Conservation (phyloP, 2,797 vertebrate species). For the Malacoctenus gilli region DNA sequence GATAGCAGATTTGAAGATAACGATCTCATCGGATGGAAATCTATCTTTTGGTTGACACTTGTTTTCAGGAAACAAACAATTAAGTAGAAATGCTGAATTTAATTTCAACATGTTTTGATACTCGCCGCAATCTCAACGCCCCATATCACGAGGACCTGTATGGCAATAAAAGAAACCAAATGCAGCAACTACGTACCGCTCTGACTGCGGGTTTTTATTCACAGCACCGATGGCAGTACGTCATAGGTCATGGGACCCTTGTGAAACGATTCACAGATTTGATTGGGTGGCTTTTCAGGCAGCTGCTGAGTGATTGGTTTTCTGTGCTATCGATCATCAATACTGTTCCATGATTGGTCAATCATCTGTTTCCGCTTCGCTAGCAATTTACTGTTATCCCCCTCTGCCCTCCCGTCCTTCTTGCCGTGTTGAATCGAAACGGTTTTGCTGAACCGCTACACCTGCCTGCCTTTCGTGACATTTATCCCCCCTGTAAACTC, state of each 20-base stretch:
- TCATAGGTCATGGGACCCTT: constrained; percentile 64
- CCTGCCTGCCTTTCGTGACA: constrained; percentile 22
- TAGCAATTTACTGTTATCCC: neutral
- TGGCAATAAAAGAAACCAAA: neutral
- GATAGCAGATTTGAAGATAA: neutral
- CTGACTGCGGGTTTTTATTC: constrained; percentile 41
- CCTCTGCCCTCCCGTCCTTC: constrained; percentile 26
- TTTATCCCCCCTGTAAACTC: neutral
- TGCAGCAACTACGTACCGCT: neutral
- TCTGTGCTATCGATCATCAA: constrained; percentile 18
- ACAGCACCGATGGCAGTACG: constrained; percentile 29
- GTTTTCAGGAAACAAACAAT: too few species aligned
- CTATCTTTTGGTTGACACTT: too few species aligned
- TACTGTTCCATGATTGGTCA: constrained; percentile 59
- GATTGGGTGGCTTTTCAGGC: constrained; percentile 57
- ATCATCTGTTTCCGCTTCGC: constrained; percentile 51
- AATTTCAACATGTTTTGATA: too few species aligned
- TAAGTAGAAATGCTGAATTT: too few species aligned
- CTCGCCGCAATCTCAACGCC: too few species aligned
- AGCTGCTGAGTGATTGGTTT: constrained; percentile 27
- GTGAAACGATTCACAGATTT: constrained; percentile 13
- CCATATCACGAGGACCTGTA: too few species aligned
- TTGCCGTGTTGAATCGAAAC: constrained; percentile 52
- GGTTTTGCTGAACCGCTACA: constrained; percentile 45
- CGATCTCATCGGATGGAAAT: neutral